Conservation (phyloP, 2,797 vertebrate genomes). For the Sebastes kiyomatsui region DNA sequence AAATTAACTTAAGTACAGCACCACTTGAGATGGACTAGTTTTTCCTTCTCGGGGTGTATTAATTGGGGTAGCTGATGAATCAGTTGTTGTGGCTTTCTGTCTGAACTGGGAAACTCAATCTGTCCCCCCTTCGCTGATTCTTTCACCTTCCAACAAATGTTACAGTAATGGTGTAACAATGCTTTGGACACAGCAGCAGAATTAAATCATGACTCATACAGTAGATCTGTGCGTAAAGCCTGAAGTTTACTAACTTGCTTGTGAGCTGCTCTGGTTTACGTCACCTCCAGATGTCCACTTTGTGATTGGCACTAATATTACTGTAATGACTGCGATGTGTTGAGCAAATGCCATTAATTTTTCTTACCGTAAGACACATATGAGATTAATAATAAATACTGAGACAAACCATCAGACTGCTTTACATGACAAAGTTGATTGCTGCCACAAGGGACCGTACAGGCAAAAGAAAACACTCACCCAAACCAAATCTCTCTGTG, state of each 20-base stretch:
- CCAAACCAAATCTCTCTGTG: slow-evolving; percentile 54
- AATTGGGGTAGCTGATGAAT: slow-evolving; percentile 61
- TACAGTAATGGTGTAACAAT: background rate
- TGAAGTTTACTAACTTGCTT: background rate
- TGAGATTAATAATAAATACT: slow-evolving; percentile 48
- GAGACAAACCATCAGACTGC: slow-evolving; percentile 30
- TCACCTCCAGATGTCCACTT: background rate
- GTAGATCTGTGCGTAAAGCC: background rate
- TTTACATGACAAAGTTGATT: slow-evolving; percentile 47
- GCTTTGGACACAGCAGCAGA: background rate
- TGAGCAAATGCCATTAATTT: background rate
- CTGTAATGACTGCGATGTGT: background rate
- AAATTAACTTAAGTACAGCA: slow-evolving; percentile 63
- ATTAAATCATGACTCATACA: background rate
- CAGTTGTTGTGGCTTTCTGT: slow-evolving; percentile 36
- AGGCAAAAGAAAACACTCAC: slow-evolving; percentile 63
- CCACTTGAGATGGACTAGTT: slow-evolving; percentile 57
- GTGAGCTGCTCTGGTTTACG: background rate
- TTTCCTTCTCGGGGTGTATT: slow-evolving; percentile 54
- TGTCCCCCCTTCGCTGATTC: background rate
- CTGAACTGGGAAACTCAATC: slow-evolving; percentile 19
- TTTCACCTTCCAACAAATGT: slow-evolving; percentile 17
- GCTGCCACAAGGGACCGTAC: slow-evolving; percentile 47
- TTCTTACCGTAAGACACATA: slow-evolving; percentile 8
- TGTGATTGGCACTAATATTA: background rate